These are phyloP conservation scores for Apamea sordens DNA, from an alignment of 2,888 invertebrate species.

Conservation along the genomic window DNA sequence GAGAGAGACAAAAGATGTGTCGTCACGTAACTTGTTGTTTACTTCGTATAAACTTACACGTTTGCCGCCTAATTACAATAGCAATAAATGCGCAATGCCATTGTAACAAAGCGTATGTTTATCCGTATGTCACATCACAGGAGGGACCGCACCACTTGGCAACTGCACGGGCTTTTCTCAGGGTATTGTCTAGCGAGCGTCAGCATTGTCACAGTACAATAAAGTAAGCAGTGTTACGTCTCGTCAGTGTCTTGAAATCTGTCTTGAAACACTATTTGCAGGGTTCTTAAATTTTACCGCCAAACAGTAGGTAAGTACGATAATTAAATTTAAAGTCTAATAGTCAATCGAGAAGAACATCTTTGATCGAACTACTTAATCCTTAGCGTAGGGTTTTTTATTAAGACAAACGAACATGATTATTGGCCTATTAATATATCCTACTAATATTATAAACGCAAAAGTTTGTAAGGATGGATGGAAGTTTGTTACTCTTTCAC, in stretches of 20 bases:
- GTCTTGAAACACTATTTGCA: no score
- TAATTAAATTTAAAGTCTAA: not conserved
- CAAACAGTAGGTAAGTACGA: no score
- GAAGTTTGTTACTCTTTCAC: no score
- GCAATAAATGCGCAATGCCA: slow-evolving; percentile 75
- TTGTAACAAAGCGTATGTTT: slow-evolving; percentile 60
- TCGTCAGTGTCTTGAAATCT: not conserved
- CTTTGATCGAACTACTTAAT: not conserved
- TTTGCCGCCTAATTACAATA: slow-evolving; percentile 73
- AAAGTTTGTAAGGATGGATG: no score
- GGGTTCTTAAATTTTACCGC: no score
- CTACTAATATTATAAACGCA: no score
- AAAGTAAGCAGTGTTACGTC: not conserved
- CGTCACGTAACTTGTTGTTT: slow-evolving; percentile 75
- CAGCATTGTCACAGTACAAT: slow-evolving; percentile 59
- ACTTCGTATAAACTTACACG: slow-evolving; percentile 71
- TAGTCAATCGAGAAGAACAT: not conserved
- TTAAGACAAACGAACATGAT: not conserved
- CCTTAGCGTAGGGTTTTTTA: not conserved
- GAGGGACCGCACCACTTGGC: slow-evolving; percentile 65
- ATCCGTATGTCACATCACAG: slow-evolving; percentile 58
- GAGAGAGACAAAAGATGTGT: slow-evolving; percentile 72
- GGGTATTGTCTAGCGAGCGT: slow-evolving; percentile 68
- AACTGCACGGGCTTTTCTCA: slow-evolving; percentile 63
- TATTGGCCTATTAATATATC: no score